phyloP scores from a whole-genome alignment of 2,113 vertebrate species.

The Callionymus lyra region DNA sequence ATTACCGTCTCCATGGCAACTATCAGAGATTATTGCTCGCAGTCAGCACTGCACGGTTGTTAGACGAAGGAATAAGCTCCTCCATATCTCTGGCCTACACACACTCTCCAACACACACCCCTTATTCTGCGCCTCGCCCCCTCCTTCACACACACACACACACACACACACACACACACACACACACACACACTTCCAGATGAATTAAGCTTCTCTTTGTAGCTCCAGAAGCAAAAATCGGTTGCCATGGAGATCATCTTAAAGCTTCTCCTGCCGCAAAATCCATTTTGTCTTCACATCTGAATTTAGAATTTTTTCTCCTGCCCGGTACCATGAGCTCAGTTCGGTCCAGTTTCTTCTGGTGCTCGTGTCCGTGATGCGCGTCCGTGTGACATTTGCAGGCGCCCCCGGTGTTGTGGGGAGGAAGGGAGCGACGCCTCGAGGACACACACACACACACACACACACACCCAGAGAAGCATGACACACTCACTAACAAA shows the following conservation, averaged over 20 bases:
- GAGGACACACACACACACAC: constrained; percentile 22
- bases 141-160: constrained; percentile 12
- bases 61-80: constrained; percentile 35
- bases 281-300: constrained; percentile 13
- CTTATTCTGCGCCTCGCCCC: constrained; percentile 13
- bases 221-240: constrained; percentile 35
- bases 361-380: background rate
- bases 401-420: constrained; percentile 13
- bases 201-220: constrained; percentile 51
- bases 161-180: constrained; percentile 12
- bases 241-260: constrained; percentile 38
- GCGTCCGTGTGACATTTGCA: constrained; percentile 47
- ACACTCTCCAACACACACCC: constrained; percentile 16
- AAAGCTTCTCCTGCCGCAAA: constrained; percentile 16
- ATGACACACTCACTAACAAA: constrained; percentile 40
- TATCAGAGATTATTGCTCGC: constrained; percentile 59
- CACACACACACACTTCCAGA: constrained; percentile 11
- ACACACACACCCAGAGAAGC: constrained; percentile 22
- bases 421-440: constrained; percentile 45
- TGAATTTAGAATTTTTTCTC: no score
- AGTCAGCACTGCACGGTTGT: constrained; percentile 49
- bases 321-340: no score
- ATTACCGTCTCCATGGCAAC: constrained; percentile 65
- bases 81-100: constrained; percentile 30
- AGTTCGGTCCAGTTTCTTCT: constrained; percentile 1